Conservation (phyloP, 2,888 invertebrate species). For the Tetramorium bicarinatum region DNA sequence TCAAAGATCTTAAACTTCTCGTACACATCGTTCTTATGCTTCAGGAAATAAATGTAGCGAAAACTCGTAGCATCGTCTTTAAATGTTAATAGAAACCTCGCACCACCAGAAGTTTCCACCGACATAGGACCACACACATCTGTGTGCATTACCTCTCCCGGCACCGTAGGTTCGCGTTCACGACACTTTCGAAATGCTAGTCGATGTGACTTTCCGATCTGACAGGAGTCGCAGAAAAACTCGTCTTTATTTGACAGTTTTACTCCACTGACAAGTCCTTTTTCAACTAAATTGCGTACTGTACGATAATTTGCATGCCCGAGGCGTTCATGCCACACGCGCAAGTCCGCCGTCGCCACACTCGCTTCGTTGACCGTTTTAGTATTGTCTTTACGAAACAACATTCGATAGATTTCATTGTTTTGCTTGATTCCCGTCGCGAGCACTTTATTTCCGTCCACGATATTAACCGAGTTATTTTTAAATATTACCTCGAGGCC, state of each 20-base stretch:
- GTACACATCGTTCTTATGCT: background rate
- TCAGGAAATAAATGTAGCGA: background rate
- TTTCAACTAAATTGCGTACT: too few species aligned
- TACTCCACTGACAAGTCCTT: too few species aligned
- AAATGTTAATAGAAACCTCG: background rate
- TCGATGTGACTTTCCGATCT: background rate
- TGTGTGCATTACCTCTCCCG: background rate
- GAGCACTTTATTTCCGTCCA: background rate
- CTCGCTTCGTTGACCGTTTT: background rate
- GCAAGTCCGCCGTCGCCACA: background rate
- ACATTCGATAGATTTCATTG: background rate
- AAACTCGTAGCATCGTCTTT: background rate
- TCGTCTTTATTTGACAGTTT: too few species aligned
- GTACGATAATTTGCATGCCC: too few species aligned
- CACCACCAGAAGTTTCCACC: background rate
- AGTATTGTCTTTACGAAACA: background rate
- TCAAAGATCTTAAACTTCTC: background rate
- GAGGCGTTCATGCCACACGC: background rate
- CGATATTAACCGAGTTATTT: background rate
- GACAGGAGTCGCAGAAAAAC: background rate
- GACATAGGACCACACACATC: background rate
- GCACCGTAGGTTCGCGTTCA: background rate
- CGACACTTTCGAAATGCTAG: background rate
- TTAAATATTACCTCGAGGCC: background rate
- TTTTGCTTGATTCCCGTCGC: background rate